Percentiles rank a stretch among this genome's conserved stretches.
These are phyloP conservation scores for Schizotus pectinicornis DNA, from an alignment of 2,888 invertebrate genomes.

Conservation along the genomic window DNA sequence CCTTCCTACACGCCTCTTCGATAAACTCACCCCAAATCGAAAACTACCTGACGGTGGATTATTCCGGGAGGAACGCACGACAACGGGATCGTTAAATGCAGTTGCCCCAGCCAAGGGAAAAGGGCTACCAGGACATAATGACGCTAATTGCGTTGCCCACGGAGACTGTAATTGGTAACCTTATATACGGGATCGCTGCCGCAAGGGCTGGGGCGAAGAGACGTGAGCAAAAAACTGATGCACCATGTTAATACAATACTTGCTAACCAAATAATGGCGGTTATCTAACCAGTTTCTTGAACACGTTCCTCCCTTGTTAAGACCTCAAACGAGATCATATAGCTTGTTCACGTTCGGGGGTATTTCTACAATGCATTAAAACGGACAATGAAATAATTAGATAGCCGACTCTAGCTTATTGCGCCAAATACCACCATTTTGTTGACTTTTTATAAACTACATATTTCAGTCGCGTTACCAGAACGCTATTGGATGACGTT, in stretches of 20 bases:
- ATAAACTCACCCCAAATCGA: no score
- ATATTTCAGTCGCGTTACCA: no score
- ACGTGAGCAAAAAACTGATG: conserved; percentile 43
- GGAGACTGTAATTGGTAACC: conserved; percentile 49
- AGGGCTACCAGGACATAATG: conserved; percentile 42
- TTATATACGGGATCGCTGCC: conserved; percentile 42
- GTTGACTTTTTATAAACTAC: no score
- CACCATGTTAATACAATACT: conserved; percentile 24
- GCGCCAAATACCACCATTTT: background rate
- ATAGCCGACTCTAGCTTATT: background rate
- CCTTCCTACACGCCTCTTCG: conserved; percentile 4
- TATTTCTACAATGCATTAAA: no score
- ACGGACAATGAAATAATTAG: no score
- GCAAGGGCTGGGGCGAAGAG: conserved; percentile 21
- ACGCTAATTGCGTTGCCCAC: conserved; percentile 48
- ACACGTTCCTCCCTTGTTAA: background rate
- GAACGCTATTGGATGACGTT: no score
- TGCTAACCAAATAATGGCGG: conserved; percentile 22
- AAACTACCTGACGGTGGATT: no score
- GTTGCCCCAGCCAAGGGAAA: conserved; percentile 16
- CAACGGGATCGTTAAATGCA: conserved; percentile 16
- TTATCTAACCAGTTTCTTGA: conserved; percentile 12
- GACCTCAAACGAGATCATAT: background rate
- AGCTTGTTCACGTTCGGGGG: conserved; percentile 1
- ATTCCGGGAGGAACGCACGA: background rate